A percentile compares a stretch with the other conserved stretches of the same genome.
These are phyloP conservation scores for Danio tinwini DNA, from an alignment of 2,797 vertebrate genomes.

Conservation along the genomic window DNA sequence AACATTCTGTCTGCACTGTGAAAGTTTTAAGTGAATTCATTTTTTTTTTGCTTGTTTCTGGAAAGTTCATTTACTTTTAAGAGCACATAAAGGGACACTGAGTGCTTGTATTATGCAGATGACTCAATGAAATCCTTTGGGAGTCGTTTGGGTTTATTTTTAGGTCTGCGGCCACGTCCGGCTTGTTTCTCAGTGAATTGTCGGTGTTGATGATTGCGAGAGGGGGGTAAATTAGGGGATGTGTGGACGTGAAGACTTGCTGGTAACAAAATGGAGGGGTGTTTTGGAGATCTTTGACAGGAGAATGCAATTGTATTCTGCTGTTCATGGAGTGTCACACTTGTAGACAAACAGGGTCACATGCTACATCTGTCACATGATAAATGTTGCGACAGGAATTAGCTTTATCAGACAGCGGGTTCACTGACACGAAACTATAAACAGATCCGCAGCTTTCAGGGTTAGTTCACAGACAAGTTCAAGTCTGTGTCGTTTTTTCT, in stretches of 20 bases:
- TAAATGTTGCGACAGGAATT: slow-evolving; percentile 23
- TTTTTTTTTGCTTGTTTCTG: slow-evolving; percentile 22
- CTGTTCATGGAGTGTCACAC: neutral
- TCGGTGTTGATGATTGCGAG: slow-evolving; percentile 40
- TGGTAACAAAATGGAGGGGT: slow-evolving; percentile 15
- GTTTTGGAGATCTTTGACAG: neutral
- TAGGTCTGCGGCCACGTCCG: slow-evolving; percentile 45
- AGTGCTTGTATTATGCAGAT: slow-evolving; percentile 47
- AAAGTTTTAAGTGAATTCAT: slow-evolving; percentile 3
- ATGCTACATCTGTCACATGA: slow-evolving; percentile 22
- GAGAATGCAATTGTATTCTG: neutral
- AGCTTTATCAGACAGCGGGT: neutral
- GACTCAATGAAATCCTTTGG: slow-evolving; percentile 40
- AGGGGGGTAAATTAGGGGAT: slow-evolving; percentile 37
- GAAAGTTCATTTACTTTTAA: slow-evolving; percentile 43
- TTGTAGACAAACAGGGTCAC: slow-evolving; percentile 13
- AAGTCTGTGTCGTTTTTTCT: slow-evolving; percentile 49
- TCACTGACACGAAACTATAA: neutral
- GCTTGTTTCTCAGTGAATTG: slow-evolving; percentile 49
- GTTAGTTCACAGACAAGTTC: slow-evolving; percentile 39
- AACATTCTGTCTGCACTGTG: neutral
- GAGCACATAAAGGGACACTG: slow-evolving; percentile 29
- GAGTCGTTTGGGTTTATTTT: slow-evolving; percentile 48
- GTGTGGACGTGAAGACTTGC: slow-evolving; percentile 43
- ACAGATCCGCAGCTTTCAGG: slow-evolving; percentile 9